Percentiles rank a stretch among this genome's conserved stretches.
Evolutionary conservation across 2,113 vertebrate genomes (phyloP).

Genomic region (Myotis davidii): DNA sequence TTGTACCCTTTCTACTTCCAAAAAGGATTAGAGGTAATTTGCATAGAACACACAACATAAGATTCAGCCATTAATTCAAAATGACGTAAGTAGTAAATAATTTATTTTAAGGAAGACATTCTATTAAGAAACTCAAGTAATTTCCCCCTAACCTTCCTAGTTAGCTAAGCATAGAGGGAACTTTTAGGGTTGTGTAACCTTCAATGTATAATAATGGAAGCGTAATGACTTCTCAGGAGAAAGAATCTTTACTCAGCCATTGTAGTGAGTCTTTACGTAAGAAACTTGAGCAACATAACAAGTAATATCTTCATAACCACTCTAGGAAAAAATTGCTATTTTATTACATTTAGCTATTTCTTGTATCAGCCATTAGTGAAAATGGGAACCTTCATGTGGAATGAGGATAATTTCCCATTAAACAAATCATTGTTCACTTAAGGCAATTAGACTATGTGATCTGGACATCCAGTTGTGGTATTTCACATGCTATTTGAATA

Average conservation of each 20-base stretch:
- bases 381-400: background rate
- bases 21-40: background rate
- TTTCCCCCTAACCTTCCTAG: background rate
- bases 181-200: background rate
- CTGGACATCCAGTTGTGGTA: background rate
- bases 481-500: constrained; percentile 3
- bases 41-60: background rate
- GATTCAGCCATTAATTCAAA: background rate
- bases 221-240: background rate
- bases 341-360: background rate
- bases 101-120: background rate
- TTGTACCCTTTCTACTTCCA: background rate
- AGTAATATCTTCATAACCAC: constrained; percentile 6
- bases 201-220: background rate
- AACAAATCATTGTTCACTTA: constrained; percentile 22
- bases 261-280: background rate
- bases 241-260: background rate
- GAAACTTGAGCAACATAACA: constrained; percentile 24
- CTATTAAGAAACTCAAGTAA: background rate
- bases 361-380: constrained; percentile 43
- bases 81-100: background rate
- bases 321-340: constrained; percentile 11
- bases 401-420: constrained; percentile 18
- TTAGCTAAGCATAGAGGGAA: background rate
- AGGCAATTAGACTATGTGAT: background rate